Evolutionary conservation across 2,888 invertebrate species (phyloP), one percentile per base, ranked within the genome.

Genomic region (Lasioglossum oenotherae): DNA sequence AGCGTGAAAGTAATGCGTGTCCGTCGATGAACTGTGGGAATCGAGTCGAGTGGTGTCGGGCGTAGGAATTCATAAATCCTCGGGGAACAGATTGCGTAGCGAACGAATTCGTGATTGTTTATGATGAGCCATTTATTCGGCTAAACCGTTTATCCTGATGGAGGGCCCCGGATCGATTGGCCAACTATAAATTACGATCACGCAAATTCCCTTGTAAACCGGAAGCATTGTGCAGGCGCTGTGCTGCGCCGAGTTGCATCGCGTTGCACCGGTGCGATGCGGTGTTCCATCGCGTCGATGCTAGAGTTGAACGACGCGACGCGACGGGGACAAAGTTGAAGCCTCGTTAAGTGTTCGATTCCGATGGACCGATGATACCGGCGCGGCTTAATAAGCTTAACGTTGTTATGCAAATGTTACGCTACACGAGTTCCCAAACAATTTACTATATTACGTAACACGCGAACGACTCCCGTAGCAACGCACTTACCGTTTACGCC

Each of bases 331-430:
- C 74, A 67, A 86, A 87, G 81, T 81, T 74, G 83, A 57, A 75
- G 79, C 27, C 80, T 86, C 80, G 81, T 85, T 85, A 76, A 77
- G 71, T 72, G 85, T 83, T 79, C 88, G 81, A 88, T 89, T 89
- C 72, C 82, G 82, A 89, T 83, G 77, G 74, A 75, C 79, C 81
- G 83, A 86, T 81, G 89, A 88, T 89, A 88, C 80, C 44, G 44
- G 46, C 77, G 38, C n/a, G 49, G 78, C 85, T 78, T 87, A 90
- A 87, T 88, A 87, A 87, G 90, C 88, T 90, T 90, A 88, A 88
- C 82, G 77, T 88, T 86, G 90, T 90, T 90, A 90, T 89, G 90
- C 82, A 90, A 90, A 90, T 83, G 82, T 88, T 87, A 67, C 83
- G 85, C 76, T 88, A 86, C 87, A 85, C 83, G 86, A 88, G 90